phyloP scores from a whole-genome alignment of 2,113 vertebrate species.

The Thamnophis sirtalis region DNA sequence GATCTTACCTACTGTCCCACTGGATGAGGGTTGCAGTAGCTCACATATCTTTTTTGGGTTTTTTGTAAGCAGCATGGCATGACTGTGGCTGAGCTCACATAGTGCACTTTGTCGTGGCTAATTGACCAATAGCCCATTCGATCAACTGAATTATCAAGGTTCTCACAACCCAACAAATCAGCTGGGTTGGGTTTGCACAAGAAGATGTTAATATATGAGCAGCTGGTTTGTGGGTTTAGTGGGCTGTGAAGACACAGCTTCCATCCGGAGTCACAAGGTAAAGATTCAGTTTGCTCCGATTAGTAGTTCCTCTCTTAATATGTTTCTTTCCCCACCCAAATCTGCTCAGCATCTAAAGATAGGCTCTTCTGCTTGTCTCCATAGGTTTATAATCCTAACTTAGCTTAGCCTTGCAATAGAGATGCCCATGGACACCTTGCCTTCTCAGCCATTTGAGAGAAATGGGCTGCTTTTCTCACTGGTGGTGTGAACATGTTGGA shows the following conservation, averaged over 20 bases:
- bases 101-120: background rate
- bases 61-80: background rate
- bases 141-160: background rate
- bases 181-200: background rate
- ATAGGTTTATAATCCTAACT: background rate
- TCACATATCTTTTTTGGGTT: background rate
- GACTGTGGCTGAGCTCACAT: background rate
- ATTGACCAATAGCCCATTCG: background rate
- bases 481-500: background rate
- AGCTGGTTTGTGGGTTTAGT: background rate
- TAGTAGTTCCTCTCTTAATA: background rate
- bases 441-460: background rate
- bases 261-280: background rate
- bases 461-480: background rate
- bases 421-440: background rate
- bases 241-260: background rate
- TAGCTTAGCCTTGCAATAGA: background rate
- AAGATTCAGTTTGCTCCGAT: background rate
- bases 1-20: background rate
- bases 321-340: background rate
- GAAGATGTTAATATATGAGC: background rate
- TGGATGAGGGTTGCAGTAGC: background rate
- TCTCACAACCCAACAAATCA: background rate
- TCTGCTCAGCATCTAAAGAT: background rate
- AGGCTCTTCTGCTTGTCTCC: background rate